phyloP scores from a whole-genome alignment of 1,140 invertebrate genomes.

The Drosophila funebris region DNA sequence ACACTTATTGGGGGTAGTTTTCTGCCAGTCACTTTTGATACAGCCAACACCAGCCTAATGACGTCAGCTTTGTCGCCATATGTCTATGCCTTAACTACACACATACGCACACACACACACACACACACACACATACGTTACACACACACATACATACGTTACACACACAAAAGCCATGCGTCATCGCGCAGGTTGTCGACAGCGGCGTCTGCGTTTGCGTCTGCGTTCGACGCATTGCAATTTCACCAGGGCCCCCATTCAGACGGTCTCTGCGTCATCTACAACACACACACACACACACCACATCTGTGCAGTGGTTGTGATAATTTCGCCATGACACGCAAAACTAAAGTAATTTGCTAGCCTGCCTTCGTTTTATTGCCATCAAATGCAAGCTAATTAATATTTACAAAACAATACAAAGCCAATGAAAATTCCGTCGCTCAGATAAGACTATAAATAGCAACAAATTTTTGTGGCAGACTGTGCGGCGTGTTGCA shows the following conservation, averaged over 20 bases:
- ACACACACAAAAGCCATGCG: slow-evolving; percentile 57
- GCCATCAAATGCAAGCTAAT: slow-evolving; percentile 78
- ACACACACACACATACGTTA: slow-evolving; percentile 11
- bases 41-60: slow-evolving; percentile 36
- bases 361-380: slow-evolving; percentile 32
- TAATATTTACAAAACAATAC: slow-evolving; percentile 75
- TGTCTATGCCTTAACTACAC: slow-evolving; percentile 49
- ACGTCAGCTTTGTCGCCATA: slow-evolving; percentile 79
- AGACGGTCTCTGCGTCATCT: slow-evolving; percentile 57
- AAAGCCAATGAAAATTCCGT: slow-evolving; percentile 67
- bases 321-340: slow-evolving; percentile 77
- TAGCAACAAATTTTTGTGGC: slow-evolving; percentile 49
- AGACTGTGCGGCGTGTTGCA: slow-evolving; percentile 69
- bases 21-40: slow-evolving; percentile 28
- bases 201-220: slow-evolving; percentile 22
- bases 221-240: slow-evolving; percentile 53
- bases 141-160: slow-evolving; percentile 12
- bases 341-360: slow-evolving; percentile 57
- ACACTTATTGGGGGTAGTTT: slow-evolving; percentile 35
- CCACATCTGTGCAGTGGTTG: not conserved
- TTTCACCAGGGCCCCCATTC: slow-evolving; percentile 60
- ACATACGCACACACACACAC: slow-evolving; percentile 15
- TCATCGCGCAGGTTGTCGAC: slow-evolving; percentile 60
- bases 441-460: slow-evolving; percentile 73
- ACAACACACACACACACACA: slow-evolving; percentile 17